A percentile compares a stretch with the other conserved stretches of the same genome.
These are phyloP conservation scores for Furcifer pardalis DNA, from an alignment of 2,797 vertebrate species.

Conservation along the genomic window DNA sequence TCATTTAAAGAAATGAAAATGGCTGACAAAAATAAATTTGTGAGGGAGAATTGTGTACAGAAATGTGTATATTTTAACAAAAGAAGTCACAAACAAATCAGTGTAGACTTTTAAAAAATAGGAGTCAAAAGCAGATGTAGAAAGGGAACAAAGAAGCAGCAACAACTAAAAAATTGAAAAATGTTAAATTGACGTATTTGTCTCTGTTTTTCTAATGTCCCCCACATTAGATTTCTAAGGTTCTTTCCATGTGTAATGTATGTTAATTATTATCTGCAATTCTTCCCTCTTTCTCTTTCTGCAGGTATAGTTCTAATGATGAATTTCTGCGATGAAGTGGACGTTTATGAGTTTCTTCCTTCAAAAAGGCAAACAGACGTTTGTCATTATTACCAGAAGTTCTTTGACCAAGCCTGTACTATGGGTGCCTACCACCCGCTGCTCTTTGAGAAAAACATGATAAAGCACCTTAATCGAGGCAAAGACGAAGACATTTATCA, in stretches of 20 bases:
- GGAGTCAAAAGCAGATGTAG: too few relatives aligned
- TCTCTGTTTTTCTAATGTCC: background rate
- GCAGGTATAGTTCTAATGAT: conserved; percentile 82
- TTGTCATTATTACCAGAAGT: conserved; percentile 81
- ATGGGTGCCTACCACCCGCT: conserved; percentile 82
- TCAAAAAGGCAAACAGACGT: conserved; percentile 78
- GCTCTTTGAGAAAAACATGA: conserved; percentile 82
- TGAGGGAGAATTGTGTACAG: too few relatives aligned
- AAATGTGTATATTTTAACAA: too few relatives aligned
- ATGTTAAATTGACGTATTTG: background rate
- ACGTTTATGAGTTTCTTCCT: conserved; percentile 82
- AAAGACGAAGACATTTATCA: conserved; percentile 74
- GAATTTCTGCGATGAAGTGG: conserved; percentile 78
- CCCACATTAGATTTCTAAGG: background rate
- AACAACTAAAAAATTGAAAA: background rate
- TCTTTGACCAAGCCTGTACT: conserved; percentile 78
- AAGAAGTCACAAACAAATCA: too few relatives aligned
- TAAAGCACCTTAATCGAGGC: conserved; percentile 79
- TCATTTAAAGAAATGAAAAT: too few relatives aligned
- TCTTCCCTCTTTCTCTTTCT: background rate
- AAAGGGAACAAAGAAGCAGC: too few relatives aligned
- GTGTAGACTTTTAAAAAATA: too few relatives aligned
- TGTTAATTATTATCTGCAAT: background rate
- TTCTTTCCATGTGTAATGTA: background rate
- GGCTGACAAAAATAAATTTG: too few relatives aligned